Evolutionary conservation across 1,140 invertebrate species (phyloP), one percentile per base, ranked within the genome.

Genomic region (Metopolophium dirhodum): DNA sequence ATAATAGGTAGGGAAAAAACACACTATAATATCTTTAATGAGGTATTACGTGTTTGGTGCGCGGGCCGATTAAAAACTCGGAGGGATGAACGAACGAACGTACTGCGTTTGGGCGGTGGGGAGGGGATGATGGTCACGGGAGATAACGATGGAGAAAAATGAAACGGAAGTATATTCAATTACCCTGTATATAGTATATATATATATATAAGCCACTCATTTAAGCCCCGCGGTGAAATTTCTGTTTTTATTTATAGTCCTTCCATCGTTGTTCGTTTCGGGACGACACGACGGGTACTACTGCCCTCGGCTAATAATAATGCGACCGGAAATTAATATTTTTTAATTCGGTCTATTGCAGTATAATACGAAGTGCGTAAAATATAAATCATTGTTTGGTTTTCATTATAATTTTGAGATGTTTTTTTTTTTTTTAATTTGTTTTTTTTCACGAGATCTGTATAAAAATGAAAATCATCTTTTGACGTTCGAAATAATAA

Each of bases 101-200:
- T 37, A 8, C 20, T 7, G 23, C 1, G 23, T 3, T 23, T 6
- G 7, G 83, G 9, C 22, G 41, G 23, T 0, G 37, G 8, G 8
- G 23, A 30, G 41, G 4, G 3, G 30, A 35, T 4, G 87, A 92
- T 85, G 91, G 82, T 85, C 61, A 41, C 23, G 49, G 91, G 11
- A 85, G 91, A 92, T 92, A 47, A 49, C 35, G 26, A 7, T 35
- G 35, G 49, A 86, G 91, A 93, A 85, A 83, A 93, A 93, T 83
- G 68, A 85, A 92, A 85, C 82, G 47, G 45, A 47, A 51, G 41
- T 51, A 30, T 57, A 86, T 93, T 85, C 91, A 83, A 83, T 92
- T 92, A 92, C 26, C 57, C 51, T 41, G 30, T 77, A 77, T 77
- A 37, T 37, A 37, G 37, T 37, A 37, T 37, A 37, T 37, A 68